Evolutionary conservation across 2,797 vertebrate species (phyloP), one percentile per base, ranked within the genome.

Genomic region (Galaxias olidus): DNA sequence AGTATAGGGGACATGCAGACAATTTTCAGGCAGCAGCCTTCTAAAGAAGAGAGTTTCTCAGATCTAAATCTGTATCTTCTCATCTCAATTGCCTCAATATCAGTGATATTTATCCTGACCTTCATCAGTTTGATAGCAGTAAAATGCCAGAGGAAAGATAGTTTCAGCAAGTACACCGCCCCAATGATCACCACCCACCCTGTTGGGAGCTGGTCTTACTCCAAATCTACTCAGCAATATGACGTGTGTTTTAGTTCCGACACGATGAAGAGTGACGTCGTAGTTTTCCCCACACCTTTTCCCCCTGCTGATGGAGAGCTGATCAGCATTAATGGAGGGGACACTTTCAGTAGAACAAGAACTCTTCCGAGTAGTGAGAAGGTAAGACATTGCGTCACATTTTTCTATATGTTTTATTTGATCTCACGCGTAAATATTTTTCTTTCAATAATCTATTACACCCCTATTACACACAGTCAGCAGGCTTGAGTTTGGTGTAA

Each of bases 241-340:
- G 72, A 79, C 61, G 76, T 77, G 69, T 82, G 79, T 63, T 77
- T 82, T 62, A 77, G 73, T 40, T 76, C 76, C 41, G 76, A 81
- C 71, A 78, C 76, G 6, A 61, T 79, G 62, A 81, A 78, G 71
- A 75, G 73, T 73, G 78, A 81, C 60, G 63, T 81, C 10, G 61
- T 81, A 14, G 70, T 78, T 66, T 71, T 78, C 56, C 71, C 75
- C 0, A 71, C 80, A 1, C 41, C 68, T 17, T 76, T 76, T 69
- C 68, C 68, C 8, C 50, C 68, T 30, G 72, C 65, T 68, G 75
- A 80, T n/a, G 75, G 66, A 46, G 78, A 69, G n/a, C 59, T 69
- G 17, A 67, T 67, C 50, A 67, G 65, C 20, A 53, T 63, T n/a
- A 56, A 62, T 57, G 66, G 68, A 59, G 61, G 43, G 17, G 68